A percentile compares a stretch with the other conserved stretches of the same genome.
Evolutionary conservation across 2,888 invertebrate species (phyloP).

Genomic region (Steinernema hermaphroditum): DNA sequence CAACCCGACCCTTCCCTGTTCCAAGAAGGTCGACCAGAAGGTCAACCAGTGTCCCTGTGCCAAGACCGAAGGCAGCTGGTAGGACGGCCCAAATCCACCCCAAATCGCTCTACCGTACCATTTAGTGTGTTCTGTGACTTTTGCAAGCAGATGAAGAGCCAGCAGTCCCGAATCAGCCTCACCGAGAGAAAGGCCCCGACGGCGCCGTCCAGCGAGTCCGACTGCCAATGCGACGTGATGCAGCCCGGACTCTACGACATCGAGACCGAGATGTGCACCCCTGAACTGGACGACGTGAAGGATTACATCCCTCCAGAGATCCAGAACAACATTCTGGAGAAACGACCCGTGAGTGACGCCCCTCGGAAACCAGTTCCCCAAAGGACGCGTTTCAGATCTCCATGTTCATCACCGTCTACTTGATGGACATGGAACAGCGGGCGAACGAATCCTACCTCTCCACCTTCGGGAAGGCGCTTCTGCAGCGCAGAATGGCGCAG

Average conservation of each 20-base stretch:
- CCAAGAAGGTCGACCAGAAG: slow-evolving; percentile 65
- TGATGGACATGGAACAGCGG: slow-evolving; percentile 65
- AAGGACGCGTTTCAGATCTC: slow-evolving; percentile 53
- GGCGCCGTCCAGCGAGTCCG: slow-evolving; percentile 28
- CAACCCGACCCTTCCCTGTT: slow-evolving; percentile 64
- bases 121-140: slow-evolving; percentile 65
- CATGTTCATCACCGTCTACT: slow-evolving; percentile 66
- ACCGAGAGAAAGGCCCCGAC: slow-evolving; percentile 41
- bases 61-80: slow-evolving; percentile 65
- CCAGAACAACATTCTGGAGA: slow-evolving; percentile 64
- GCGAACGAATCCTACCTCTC: slow-evolving; percentile 64
- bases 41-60: slow-evolving; percentile 66
- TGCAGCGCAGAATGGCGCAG: slow-evolving; percentile 65
- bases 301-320: slow-evolving; percentile 66
- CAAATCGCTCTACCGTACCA: background rate
- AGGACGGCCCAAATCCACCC: no score
- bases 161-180: slow-evolving; percentile 55
- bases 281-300: slow-evolving; percentile 65
- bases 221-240: slow-evolving; percentile 63
- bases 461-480: slow-evolving; percentile 64
- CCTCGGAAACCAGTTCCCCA: background rate
- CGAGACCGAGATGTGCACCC: slow-evolving; percentile 67
- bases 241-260: slow-evolving; percentile 66
- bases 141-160: slow-evolving; percentile 63
- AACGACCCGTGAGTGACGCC: slow-evolving; percentile 55